These are phyloP conservation scores for Panopea generosa DNA, from an alignment of 2,888 invertebrate genomes.

Conservation along the genomic window DNA sequence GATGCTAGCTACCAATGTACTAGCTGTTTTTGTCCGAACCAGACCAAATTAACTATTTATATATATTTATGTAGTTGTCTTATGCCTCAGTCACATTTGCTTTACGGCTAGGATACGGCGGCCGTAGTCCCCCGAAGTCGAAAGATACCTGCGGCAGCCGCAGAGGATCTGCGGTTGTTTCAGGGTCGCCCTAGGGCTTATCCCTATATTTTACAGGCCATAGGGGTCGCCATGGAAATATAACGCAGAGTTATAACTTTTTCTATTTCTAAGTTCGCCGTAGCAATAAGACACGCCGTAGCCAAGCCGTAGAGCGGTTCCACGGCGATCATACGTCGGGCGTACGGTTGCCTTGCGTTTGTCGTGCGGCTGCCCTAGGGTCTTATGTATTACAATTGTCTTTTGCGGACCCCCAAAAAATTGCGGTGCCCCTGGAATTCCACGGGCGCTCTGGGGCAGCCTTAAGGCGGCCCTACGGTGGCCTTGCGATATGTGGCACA, in stretches of 20 bases:
- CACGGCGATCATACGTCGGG: not conserved
- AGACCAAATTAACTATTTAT: too few relatives aligned
- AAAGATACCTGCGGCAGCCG: not conserved
- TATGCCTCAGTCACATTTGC: too few relatives aligned
- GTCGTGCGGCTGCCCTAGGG: too few relatives aligned
- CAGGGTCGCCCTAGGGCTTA: too few relatives aligned
- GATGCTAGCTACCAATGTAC: too few relatives aligned
- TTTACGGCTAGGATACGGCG: too few relatives aligned
- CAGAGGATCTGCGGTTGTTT: not conserved
- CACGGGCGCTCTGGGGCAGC: not conserved
- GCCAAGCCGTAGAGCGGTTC: not conserved
- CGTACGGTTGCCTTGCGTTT: not conserved
- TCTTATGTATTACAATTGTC: too few relatives aligned
- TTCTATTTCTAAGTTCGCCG: not conserved
- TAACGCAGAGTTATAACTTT: too few relatives aligned
- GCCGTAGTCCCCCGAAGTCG: too few relatives aligned
- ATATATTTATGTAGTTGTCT: too few relatives aligned
- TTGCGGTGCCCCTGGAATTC: too few relatives aligned
- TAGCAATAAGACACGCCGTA: not conserved
- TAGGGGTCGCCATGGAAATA: not conserved
- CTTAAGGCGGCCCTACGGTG: constrained; percentile 1
- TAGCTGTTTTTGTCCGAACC: too few relatives aligned
- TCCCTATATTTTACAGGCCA: constrained; percentile 1
- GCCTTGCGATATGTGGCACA: not conserved
- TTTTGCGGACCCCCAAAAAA: not conserved